Evolutionary conservation across 2,888 invertebrate species (phyloP), one percentile per base, ranked within the genome.

Genomic region (Xestoiulus laeticollis): DNA sequence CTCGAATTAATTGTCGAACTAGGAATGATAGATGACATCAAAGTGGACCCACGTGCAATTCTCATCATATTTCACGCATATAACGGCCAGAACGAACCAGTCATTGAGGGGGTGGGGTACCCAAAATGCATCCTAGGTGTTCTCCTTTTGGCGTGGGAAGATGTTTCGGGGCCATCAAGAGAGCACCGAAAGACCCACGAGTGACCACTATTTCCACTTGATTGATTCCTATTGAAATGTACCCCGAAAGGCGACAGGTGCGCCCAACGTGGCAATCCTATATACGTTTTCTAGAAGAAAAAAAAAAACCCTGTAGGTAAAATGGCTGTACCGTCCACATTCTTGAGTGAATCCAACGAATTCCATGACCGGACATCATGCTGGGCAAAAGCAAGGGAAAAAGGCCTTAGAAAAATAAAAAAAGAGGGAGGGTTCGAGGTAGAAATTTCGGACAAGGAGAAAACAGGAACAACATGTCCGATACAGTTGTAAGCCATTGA

Each of bases 261-360:
- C 43, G 84, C 84, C 84, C 33, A 68, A 26, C 68, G 26, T 68
- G 26, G 68, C 68, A 68, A n/a, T 68, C 68, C 68, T 59, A 12
- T 68, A 68, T 68, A n/a, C 26, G 26, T 68, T 68, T 68, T 1
- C n/a, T n/a, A n/a, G n/a, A n/a, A n/a, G n/a, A n/a, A n/a, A n/a
- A n/a, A 26, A 68, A 68, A 59, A 68, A 26, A 22, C 84, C 43
- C 84, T n/a, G 43, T 8, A 12, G 84, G 33, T 84, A 22, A 26
- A 84, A 33, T 84, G 30, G 84, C 84, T 43, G 84, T 84, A 84
- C 84, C 19, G 84, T 84, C 84, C 84, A 84, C 84, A 84, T 84
- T 84, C 84, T 84, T 84, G 84, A 43, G 84, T 43, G 84, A 84
- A 84, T 84, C 84, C 84, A 84, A 84, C 84, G 84, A 84, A 84